Percentiles rank a stretch among this genome's conserved stretches.
Conservation (phyloP, 2,113 vertebrate species). For the Peromyscus leucopus region DNA sequence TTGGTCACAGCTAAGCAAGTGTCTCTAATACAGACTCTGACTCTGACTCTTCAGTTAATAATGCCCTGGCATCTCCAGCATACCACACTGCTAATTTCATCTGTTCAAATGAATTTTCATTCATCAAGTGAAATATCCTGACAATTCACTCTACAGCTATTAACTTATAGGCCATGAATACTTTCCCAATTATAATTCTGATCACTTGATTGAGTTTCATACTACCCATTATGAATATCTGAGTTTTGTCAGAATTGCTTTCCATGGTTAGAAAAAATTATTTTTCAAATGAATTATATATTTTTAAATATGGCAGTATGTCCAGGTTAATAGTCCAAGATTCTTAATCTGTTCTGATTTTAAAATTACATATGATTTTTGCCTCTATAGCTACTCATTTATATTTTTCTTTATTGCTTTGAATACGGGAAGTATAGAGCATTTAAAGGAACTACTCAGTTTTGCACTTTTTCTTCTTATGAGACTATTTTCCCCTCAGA, state of each 20-base stretch:
- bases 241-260: neutral
- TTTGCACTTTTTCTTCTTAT: slow-evolving; percentile 25
- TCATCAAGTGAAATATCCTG: neutral
- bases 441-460: neutral
- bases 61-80: neutral
- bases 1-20: neutral
- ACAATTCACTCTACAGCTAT: neutral
- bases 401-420: neutral
- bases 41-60: neutral
- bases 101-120: neutral
- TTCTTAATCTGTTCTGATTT: neutral
- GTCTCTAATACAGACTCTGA: neutral
- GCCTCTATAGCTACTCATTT: neutral
- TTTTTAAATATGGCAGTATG: neutral
- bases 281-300: neutral
- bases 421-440: neutral
- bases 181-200: neutral
- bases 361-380: neutral
- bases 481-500: slow-evolving; percentile 27
- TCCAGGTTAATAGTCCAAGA: neutral
- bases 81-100: neutral
- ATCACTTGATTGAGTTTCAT: neutral
- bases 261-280: neutral
- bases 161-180: neutral
- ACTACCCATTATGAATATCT: neutral